phyloP scores from a whole-genome alignment of 2,797 vertebrate species.

The Mus spretus region DNA sequence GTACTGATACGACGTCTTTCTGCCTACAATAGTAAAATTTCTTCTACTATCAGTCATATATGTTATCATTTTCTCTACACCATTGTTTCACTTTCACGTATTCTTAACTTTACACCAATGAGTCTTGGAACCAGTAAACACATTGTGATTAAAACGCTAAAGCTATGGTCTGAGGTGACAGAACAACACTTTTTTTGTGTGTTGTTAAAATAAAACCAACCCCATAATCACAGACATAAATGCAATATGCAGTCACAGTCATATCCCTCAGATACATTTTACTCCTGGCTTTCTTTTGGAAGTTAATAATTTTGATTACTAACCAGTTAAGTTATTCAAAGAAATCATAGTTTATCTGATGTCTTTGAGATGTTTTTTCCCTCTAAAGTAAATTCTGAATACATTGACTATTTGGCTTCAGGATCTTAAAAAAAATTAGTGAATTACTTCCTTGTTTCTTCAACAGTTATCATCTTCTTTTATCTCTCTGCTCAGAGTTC shows the following conservation, averaged over 20 bases:
- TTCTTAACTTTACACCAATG: background rate
- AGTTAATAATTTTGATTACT: slow-evolving; percentile 74
- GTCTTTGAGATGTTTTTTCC: slow-evolving; percentile 53
- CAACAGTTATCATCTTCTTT: slow-evolving; percentile 70
- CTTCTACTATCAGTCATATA: background rate
- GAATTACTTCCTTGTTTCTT: slow-evolving; percentile 75
- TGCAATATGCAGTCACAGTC: background rate
- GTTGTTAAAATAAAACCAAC: background rate
- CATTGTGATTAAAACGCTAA: background rate
- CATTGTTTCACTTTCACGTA: background rate
- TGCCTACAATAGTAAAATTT: background rate
- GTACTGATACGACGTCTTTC: background rate
- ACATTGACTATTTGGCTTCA: slow-evolving; percentile 72
- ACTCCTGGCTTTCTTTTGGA: slow-evolving; percentile 54
- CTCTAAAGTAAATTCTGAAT: slow-evolving; percentile 61
- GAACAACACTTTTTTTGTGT: background rate
- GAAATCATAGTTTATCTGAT: slow-evolving; percentile 76
- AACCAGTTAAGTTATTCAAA: slow-evolving; percentile 72
- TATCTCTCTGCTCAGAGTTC: slow-evolving; percentile 72
- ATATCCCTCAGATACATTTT: background rate
- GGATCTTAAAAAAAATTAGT: slow-evolving; percentile 20
- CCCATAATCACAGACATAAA: background rate
- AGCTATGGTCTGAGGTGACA: background rate
- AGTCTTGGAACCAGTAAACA: background rate
- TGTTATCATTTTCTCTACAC: background rate